These are phyloP conservation scores for Miltochrista miniata DNA, from an alignment of 2,888 invertebrate genomes.

Conservation along the genomic window DNA sequence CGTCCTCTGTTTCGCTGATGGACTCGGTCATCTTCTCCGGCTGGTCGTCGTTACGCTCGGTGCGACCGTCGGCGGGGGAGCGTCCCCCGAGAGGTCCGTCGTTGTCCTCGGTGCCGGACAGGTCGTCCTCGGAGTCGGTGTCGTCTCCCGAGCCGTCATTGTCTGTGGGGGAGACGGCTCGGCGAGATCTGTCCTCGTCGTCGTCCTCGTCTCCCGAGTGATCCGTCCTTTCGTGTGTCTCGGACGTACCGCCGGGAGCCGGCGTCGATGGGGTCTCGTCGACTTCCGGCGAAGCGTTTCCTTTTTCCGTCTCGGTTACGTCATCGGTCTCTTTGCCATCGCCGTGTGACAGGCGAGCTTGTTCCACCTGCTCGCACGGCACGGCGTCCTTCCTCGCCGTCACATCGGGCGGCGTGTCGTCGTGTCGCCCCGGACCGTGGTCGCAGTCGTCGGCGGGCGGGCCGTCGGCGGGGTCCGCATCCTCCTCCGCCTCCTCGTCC, in stretches of 20 bases:
- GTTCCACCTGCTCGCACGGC: not conserved
- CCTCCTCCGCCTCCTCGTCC: constrained; percentile 28
- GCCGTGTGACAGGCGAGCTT: not conserved
- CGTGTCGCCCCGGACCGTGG: not conserved
- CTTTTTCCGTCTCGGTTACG: not conserved
- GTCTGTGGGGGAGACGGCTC: constrained; percentile 1
- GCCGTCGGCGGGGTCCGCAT: constrained; percentile 33
- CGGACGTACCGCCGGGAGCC: not conserved
- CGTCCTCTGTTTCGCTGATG: constrained; percentile 85
- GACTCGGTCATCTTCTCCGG: constrained; percentile 84
- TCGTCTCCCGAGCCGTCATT: constrained; percentile 9
- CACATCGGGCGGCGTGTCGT: not conserved
- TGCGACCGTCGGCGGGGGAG: constrained; percentile 12
- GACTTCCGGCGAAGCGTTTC: constrained; percentile 1
- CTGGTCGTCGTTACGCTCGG: constrained; percentile 38
- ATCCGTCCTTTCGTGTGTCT: constrained; percentile 21
- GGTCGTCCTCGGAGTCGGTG: constrained; percentile 3
- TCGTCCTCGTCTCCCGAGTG: not conserved
- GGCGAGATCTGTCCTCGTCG: constrained; percentile 2
- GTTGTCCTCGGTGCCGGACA: constrained; percentile 17
- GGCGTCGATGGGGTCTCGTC: constrained; percentile 14
- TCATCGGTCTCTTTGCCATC: constrained; percentile 1
- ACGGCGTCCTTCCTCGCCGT: not conserved
- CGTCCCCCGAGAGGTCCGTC: constrained; percentile 9
- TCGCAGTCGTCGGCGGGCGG: not conserved